These are phyloP conservation scores for Pterocles burchelli DNA, from an alignment of 2,113 vertebrate genomes.

Conservation along the genomic window DNA sequence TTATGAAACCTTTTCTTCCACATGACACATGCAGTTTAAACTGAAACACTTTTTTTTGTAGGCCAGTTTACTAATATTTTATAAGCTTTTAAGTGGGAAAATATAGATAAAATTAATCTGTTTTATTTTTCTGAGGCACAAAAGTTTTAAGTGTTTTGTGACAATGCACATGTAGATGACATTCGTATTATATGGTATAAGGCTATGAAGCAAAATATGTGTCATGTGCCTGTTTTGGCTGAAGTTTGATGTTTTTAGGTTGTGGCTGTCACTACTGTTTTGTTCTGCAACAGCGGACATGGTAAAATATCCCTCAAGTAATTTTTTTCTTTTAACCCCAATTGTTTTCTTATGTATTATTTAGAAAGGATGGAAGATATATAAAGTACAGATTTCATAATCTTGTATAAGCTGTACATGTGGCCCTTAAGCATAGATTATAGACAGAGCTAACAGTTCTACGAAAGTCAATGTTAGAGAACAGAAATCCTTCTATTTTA, in stretches of 20 bases:
- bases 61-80: neutral
- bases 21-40: neutral
- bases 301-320: neutral
- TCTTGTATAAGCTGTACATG: neutral
- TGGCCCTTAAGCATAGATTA: neutral
- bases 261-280: neutral
- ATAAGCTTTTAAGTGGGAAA: neutral
- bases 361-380: neutral
- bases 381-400: neutral
- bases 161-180: neutral
- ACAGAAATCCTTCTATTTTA: neutral
- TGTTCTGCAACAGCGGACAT: neutral
- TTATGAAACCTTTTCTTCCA: neutral
- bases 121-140: neutral
- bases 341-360: neutral
- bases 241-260: neutral
- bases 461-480: neutral
- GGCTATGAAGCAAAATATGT: neutral
- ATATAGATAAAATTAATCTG: neutral
- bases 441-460: neutral
- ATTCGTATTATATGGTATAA: neutral
- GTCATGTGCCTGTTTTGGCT: neutral
- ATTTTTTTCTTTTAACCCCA: neutral
- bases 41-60: neutral
- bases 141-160: neutral